phyloP scores from a whole-genome alignment of 2,888 invertebrate genomes.

The Thecocarcelia acutangulata region DNA sequence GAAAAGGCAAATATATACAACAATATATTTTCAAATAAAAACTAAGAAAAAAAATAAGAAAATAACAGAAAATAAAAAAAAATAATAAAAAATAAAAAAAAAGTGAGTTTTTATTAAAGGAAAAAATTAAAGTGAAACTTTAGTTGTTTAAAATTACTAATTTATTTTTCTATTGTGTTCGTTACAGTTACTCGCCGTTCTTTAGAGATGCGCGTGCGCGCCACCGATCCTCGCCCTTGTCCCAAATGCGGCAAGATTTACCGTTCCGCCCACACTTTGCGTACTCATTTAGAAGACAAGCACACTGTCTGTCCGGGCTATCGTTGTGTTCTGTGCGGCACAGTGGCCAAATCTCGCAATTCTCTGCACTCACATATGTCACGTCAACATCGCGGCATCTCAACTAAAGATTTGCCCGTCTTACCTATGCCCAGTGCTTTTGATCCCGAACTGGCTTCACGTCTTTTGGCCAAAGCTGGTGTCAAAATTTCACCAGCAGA shows the following conservation, averaged over 20 bases:
- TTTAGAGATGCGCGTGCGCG: conserved; percentile 92
- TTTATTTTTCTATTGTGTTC: background rate
- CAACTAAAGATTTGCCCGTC: conserved; percentile 95
- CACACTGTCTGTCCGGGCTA: conserved; percentile 96
- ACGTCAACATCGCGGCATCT: conserved; percentile 94
- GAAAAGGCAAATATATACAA: conserved; percentile 70
- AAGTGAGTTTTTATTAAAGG: conserved; percentile 58
- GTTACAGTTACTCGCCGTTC: conserved; percentile 87
- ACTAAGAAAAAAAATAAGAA: conserved; percentile 49
- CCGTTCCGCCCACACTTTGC: conserved; percentile 93
- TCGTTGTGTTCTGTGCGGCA: conserved; percentile 94
- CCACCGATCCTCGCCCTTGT: conserved; percentile 95
- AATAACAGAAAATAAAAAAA: conserved; percentile 49
- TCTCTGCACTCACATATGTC: conserved; percentile 97
- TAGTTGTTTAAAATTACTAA: too few species aligned
- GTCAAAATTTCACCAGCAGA: conserved; percentile 93
- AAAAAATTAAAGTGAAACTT: background rate
- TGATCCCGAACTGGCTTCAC: conserved; percentile 93
- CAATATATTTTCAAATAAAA: conserved; percentile 70
- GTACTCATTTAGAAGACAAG: conserved; percentile 95
- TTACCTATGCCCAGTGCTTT: conserved; percentile 96
- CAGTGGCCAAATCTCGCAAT: conserved; percentile 95
- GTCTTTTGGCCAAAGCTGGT: conserved; percentile 92
- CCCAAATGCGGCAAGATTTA: conserved; percentile 97
- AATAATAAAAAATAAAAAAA: conserved; percentile 44